phyloP scores from a whole-genome alignment of 2,888 invertebrate species.

The Pristionchus arcanus region DNA sequence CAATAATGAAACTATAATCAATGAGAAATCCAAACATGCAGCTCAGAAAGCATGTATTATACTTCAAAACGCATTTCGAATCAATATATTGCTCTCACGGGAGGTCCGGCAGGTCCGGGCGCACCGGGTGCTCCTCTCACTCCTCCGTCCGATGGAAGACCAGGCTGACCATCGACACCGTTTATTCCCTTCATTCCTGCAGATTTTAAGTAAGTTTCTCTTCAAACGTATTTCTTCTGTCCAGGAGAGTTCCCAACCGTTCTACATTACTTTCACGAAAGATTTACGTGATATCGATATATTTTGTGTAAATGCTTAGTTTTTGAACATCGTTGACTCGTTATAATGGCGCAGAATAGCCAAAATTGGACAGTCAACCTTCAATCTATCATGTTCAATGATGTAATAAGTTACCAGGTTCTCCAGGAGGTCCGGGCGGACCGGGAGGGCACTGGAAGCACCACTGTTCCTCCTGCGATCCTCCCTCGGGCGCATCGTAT shows the following conservation, averaged over 20 bases:
- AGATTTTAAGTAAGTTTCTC: neutral
- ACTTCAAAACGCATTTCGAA: no score
- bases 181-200: conserved; percentile 51
- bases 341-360: no score
- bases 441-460: conserved; percentile 69
- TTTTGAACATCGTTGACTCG: no score
- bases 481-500: conserved; percentile 59
- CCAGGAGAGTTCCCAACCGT: no score
- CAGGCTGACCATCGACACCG: conserved; percentile 48
- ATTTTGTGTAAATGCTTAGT: neutral
- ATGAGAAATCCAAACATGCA: no score
- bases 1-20: no score
- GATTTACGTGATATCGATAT: neutral
- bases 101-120: conserved; percentile 57
- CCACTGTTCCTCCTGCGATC: conserved; percentile 62
- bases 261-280: neutral
- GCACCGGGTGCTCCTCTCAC: conserved; percentile 60
- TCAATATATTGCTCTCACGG: no score
- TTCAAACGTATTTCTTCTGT: no score
- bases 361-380: no score
- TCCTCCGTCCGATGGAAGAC: conserved; percentile 56
- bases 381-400: no score
- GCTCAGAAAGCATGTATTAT: no score
- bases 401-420: conserved; percentile 60
- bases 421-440: conserved; percentile 63